Percentiles rank a stretch among this genome's conserved stretches.
Evolutionary conservation across 2,113 vertebrate species (phyloP).

Genomic region (Notothenia coriiceps): DNA sequence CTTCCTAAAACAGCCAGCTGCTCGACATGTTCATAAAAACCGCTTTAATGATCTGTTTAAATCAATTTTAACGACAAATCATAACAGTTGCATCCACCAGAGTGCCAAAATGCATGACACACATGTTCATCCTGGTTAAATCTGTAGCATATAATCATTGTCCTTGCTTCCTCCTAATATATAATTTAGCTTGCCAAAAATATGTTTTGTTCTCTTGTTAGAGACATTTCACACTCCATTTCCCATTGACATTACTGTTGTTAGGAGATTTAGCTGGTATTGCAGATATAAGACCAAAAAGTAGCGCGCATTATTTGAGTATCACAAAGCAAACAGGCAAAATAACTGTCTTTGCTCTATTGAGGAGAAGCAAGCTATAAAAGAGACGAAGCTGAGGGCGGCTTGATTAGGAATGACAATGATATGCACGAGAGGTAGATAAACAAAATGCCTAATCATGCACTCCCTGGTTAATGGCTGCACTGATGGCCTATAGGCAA

Average conservation of each 20-base stretch:
- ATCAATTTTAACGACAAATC: not conserved
- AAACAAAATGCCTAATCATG: constrained; percentile 70
- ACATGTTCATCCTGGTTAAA: not conserved
- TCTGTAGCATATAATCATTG: constrained; percentile 2
- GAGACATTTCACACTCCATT: constrained; percentile 53
- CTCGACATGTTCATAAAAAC: constrained; percentile 8
- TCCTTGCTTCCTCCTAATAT: constrained; percentile 9
- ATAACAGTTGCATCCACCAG: not conserved
- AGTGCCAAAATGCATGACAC: not conserved
- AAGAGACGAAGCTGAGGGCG: constrained; percentile 25
- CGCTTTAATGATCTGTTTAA: not conserved
- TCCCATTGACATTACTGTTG: constrained; percentile 39
- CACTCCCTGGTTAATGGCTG: constrained; percentile 55
- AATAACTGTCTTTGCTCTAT: constrained; percentile 12
- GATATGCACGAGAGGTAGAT: constrained; percentile 60
- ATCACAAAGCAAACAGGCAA: not conserved
- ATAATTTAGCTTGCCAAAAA: constrained; percentile 52
- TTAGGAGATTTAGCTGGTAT: not conserved
- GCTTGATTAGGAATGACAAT: constrained; percentile 70
- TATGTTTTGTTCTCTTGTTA: constrained; percentile 13
- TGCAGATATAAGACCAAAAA: not conserved
- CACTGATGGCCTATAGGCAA: constrained; percentile 50
- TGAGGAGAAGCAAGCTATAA: constrained; percentile 11
- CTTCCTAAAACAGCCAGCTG: not conserved
- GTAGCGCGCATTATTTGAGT: not conserved